phyloP scores from a whole-genome alignment of 2,888 invertebrate genomes.

The Neelides folsomi region DNA sequence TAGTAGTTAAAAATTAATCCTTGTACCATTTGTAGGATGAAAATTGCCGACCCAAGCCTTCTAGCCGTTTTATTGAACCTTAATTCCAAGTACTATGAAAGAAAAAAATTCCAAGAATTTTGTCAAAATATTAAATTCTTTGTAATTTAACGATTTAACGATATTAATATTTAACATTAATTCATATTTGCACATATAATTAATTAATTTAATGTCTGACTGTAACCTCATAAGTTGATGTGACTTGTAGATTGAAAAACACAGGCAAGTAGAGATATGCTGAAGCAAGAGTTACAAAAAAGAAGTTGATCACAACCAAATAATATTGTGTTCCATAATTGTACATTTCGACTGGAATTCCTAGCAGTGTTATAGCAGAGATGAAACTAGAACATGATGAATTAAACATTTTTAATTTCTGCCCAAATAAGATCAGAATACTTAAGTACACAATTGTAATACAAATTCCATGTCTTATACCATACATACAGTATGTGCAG shows the following conservation, averaged over 20 bases:
- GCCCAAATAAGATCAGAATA: too few species aligned
- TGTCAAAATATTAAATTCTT: too few species aligned
- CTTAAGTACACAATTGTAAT: too few species aligned
- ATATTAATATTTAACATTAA: too few species aligned
- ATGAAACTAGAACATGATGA: too few species aligned
- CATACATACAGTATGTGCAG: too few species aligned
- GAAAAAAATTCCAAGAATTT: not conserved
- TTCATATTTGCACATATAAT: too few species aligned
- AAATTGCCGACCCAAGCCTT: not conserved
- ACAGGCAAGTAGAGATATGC: conserved; percentile 2
- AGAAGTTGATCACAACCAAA: not conserved
- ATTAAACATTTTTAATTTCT: too few species aligned
- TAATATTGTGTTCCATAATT: conserved; percentile 4
- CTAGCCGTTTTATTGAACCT: conserved; percentile 1
- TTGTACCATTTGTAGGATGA: conserved; percentile 6
- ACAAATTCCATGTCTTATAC: too few species aligned
- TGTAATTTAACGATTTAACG: too few species aligned
- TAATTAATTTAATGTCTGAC: too few species aligned
- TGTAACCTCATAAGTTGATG: conserved; percentile 5
- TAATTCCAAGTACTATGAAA: conserved; percentile 1
- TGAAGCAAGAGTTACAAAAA: not conserved
- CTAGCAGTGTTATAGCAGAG: conserved; percentile 4
- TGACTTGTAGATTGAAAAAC: conserved; percentile 1
- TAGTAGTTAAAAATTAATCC: too few species aligned
- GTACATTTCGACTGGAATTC: conserved; percentile 5